Percentiles rank a stretch among this genome's conserved stretches.
These are phyloP conservation scores for Euschistus heros DNA, from an alignment of 1,140 invertebrate genomes.

Conservation along the genomic window DNA sequence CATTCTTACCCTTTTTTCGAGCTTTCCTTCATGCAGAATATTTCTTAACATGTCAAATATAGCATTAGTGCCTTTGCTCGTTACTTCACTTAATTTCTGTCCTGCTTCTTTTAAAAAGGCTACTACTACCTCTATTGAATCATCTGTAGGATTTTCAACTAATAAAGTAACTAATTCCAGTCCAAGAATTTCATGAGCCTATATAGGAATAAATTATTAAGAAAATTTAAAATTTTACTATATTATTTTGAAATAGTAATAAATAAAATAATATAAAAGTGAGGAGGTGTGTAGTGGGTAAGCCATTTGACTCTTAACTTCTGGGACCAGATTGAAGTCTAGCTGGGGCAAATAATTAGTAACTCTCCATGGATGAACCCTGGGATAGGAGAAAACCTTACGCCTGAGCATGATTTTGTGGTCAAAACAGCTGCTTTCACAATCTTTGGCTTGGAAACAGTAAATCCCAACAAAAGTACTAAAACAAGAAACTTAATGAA, in stretches of 20 bases:
- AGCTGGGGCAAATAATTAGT: no score
- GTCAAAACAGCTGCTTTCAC: no score
- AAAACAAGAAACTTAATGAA: no score
- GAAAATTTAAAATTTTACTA: conserved; percentile 1
- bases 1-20: conserved; percentile 60
- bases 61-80: conserved; percentile 79
- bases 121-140: conserved; percentile 95
- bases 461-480: no score
- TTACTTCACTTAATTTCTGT: conserved; percentile 82
- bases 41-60: conserved; percentile 93
- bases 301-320: no score
- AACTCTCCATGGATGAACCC: no score
- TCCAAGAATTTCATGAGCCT: conserved; percentile 92
- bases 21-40: conserved; percentile 83
- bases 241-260: conserved; percentile 18
- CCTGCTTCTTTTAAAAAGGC: conserved; percentile 96
- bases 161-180: conserved; percentile 89
- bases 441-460: no score
- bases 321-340: no score
- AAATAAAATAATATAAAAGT: background rate
- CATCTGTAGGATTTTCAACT: conserved; percentile 89
- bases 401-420: no score
- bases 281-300: no score
- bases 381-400: no score
- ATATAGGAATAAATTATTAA: conserved; percentile 25